A percentile compares a stretch with the other conserved stretches of the same genome.
Conservation (phyloP, 2,113 vertebrate species). For the Chlamydotis undulata region DNA sequence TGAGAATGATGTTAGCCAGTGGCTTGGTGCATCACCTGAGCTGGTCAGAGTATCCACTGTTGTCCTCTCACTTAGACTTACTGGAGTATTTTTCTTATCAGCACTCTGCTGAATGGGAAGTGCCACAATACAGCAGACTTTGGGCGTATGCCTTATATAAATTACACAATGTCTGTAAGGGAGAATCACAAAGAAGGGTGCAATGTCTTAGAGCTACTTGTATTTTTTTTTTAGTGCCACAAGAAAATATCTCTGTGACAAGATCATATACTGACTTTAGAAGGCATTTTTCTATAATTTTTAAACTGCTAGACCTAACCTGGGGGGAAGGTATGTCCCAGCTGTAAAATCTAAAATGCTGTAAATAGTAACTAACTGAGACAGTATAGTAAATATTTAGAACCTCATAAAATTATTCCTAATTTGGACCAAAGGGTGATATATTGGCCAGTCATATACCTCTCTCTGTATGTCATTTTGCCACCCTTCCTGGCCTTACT, state of each 20-base stretch:
- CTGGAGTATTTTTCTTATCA: neutral
- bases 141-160: neutral
- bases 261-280: neutral
- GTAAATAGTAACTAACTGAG: neutral
- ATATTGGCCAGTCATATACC: neutral
- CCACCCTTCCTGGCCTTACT: neutral
- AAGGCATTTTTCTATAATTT: neutral
- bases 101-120: neutral
- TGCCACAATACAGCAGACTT: neutral
- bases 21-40: neutral
- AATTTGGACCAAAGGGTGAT: neutral
- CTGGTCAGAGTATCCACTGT: neutral
- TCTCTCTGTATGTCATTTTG: neutral
- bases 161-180: neutral
- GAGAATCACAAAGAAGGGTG: neutral
- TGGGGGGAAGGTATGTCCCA: neutral
- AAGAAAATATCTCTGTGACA: neutral
- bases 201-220: neutral
- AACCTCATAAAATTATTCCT: neutral
- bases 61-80: neutral
- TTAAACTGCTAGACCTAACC: neutral
- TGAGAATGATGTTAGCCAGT: neutral
- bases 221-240: neutral
- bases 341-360: neutral
- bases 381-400: neutral